phyloP scores from a whole-genome alignment of 1,140 invertebrate genomes.

The Danaus plexippus region DNA sequence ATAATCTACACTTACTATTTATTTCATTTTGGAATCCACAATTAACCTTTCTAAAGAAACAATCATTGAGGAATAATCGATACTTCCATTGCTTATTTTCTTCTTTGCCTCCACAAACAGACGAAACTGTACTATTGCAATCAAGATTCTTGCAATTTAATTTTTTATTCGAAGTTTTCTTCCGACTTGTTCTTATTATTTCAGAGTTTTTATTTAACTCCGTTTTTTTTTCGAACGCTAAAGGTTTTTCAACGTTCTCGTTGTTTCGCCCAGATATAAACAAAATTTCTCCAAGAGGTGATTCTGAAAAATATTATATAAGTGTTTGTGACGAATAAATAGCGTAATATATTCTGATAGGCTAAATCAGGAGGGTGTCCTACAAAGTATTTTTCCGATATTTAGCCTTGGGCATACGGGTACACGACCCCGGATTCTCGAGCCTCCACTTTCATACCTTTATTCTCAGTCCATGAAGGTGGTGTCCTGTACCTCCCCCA shows the following conservation, averaged over 20 bases:
- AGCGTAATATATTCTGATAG: too few species aligned
- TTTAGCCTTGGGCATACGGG: too few species aligned
- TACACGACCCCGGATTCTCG: too few species aligned
- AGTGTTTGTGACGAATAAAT: too few species aligned
- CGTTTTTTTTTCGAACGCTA: slow-evolving; percentile 6
- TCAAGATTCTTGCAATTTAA: slow-evolving; percentile 35
- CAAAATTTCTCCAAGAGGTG: slow-evolving; percentile 30
- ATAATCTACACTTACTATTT: slow-evolving; percentile 38
- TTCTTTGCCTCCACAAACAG: slow-evolving; percentile 40
- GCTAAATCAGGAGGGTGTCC: too few species aligned
- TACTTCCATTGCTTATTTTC: slow-evolving; percentile 34
- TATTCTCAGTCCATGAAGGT: too few species aligned
- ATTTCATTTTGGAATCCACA: slow-evolving; percentile 40
- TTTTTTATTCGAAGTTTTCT: slow-evolving; percentile 11
- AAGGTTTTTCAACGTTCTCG: slow-evolving; percentile 25
- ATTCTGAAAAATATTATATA: slow-evolving; percentile 24
- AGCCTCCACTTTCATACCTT: too few species aligned
- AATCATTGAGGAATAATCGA: slow-evolving; percentile 50
- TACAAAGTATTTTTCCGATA: too few species aligned
- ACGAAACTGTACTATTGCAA: slow-evolving; percentile 37
- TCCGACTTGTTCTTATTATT: slow-evolving; percentile 4
- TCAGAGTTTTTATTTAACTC: slow-evolving; percentile 14
- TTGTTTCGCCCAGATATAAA: slow-evolving; percentile 50
- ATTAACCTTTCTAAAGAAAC: slow-evolving; percentile 54
- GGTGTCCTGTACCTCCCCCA: too few species aligned